Percentiles rank a stretch among this genome's conserved stretches.
Evolutionary conservation across 37 sponge, comb jelly and placozoan species (phyloP).

Genomic region (Cliona cf. orientalis): DNA sequence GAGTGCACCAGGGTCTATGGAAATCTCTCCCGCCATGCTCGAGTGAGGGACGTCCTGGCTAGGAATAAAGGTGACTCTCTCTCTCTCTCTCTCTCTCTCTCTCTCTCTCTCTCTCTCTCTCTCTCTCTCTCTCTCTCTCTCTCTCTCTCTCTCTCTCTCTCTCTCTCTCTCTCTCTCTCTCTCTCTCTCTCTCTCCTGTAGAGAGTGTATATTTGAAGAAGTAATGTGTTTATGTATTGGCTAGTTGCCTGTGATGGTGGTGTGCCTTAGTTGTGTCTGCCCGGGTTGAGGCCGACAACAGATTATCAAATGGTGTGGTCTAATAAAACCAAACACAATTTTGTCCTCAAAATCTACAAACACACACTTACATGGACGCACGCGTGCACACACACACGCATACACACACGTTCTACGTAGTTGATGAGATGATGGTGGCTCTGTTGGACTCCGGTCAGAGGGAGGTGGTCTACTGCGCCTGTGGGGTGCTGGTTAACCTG

Average conservation of each 20-base stretch:
- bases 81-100: not conserved
- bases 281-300: too few relatives aligned
- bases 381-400: too few relatives aligned
- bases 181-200: conserved; percentile 37
- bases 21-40: conserved; percentile 67
- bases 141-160: conserved; percentile 38
- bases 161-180: conserved; percentile 21
- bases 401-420: conserved; percentile 33
- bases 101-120: conserved; percentile 33
- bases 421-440: conserved; percentile 75
- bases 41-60: conserved; percentile 53
- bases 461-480: conserved; percentile 85
- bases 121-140: conserved; percentile 37
- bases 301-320: not conserved
- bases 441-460: conserved; percentile 81
- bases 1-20: conserved; percentile 78
- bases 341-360: too few relatives aligned
- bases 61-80: conserved; percentile 55
- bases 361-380: too few relatives aligned
- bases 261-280: too few relatives aligned
- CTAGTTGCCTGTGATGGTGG: too few relatives aligned
- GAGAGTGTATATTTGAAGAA: too few relatives aligned
- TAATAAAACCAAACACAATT: not conserved
- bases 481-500: conserved; percentile 91
- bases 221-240: too few relatives aligned